Conservation (phyloP, 2,113 vertebrate genomes). For the Agapornis roseicollis region DNA sequence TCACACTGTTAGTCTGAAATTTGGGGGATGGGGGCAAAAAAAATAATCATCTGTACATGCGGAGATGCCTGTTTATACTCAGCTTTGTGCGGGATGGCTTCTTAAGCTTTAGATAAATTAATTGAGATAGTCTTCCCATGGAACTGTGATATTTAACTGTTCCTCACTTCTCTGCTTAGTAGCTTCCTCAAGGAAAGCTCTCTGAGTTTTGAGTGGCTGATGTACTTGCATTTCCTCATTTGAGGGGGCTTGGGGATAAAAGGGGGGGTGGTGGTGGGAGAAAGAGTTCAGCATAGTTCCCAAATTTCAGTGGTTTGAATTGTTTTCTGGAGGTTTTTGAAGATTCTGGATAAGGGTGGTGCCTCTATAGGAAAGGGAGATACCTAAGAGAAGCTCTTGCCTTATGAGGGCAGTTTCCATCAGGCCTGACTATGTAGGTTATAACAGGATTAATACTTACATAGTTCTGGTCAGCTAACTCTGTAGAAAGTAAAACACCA, state of each 20-base stretch:
- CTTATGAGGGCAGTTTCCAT: neutral
- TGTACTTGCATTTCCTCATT: neutral
- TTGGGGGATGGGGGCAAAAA: neutral
- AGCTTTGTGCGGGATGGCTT: neutral
- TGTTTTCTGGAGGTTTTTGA: neutral
- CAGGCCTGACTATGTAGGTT: neutral
- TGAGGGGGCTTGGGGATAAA: neutral
- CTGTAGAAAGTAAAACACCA: neutral
- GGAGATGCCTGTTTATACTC: neutral
- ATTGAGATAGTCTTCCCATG: neutral
- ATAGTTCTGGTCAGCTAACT: neutral
- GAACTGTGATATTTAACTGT: neutral
- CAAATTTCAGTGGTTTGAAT: neutral
- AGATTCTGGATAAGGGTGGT: neutral
- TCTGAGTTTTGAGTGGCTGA: neutral
- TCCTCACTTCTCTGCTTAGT: neutral
- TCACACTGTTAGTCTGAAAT: neutral
- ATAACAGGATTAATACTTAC: neutral
- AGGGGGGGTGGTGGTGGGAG: too few species aligned
- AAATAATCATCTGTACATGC: neutral
- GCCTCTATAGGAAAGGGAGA: neutral
- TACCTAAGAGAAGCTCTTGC: neutral
- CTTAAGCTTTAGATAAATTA: neutral
- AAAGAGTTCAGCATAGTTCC: neutral
- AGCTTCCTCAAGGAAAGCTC: neutral